Evolutionary conservation across 2,888 invertebrate species (phyloP), one percentile per base, ranked within the genome.

Genomic region (Heterodera filipjevi): DNA sequence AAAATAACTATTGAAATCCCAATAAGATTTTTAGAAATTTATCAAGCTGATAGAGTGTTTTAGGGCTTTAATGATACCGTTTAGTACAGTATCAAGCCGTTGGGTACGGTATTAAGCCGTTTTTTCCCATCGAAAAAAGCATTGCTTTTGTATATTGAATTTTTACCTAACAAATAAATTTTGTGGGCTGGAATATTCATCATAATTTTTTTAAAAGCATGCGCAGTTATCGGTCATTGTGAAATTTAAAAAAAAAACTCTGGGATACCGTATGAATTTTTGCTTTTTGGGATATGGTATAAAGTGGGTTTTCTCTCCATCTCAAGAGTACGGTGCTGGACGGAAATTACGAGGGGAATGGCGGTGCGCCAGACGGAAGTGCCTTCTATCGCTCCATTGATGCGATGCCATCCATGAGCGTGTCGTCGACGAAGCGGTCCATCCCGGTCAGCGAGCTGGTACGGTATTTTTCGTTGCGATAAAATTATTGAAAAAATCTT

Each of bases 381-480:
- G 95, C 97, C 16, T 99, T 99, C 92, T 99, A 98, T 93, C 96
- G 96, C 91, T 96, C 95, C 91, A 99, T 99, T 91, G 98, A 99
- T 93, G 98, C 97, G 90, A 97, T 96, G 95, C 98, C 99, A 75
- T 97, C 98, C 91, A 97, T 99, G 91, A 93, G 96, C 89, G 96
- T 96, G 77, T 82, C 85, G 12, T 76, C 85, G 39, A 92, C 96
- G 89, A 93, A 96, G 90, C 98, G 98, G 91, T 96, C 96, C 76
- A 96, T 98, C 89, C 96, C 98, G 49, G 98, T 99, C 89, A 97
- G 97, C 81, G 99, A 99, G 92, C 93, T 99, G 93, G 99, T 99
- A 93, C 93, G 95, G 68, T 33, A 68, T 6, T 68, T 68, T 68
- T 35, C 32, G 32, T 68, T 68, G 14, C 68, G 10, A 10, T 39